phyloP scores from a whole-genome alignment of 2,797 vertebrate species.

The Hafferia zeledoni region DNA sequence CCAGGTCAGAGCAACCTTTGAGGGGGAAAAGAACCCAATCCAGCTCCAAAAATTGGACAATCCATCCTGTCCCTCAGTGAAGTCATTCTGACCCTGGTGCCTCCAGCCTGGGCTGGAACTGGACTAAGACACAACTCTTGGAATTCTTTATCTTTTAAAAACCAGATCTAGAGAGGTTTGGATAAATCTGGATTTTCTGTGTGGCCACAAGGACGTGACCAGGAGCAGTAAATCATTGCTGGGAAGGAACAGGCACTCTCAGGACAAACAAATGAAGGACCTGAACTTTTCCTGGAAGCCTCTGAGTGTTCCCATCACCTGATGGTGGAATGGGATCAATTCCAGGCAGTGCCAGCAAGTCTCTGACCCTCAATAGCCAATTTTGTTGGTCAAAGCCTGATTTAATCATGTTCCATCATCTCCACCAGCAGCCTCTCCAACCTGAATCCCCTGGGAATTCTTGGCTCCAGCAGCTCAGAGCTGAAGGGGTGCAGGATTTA shows the following conservation, averaged over 20 bases:
- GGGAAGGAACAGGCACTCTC: not conserved
- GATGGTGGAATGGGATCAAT: not conserved
- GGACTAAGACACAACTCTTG: not conserved
- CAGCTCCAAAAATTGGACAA: not conserved
- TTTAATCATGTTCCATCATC: rapidly evolving
- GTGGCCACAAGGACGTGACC: not conserved
- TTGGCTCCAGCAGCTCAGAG: not conserved
- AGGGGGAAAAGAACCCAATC: not conserved
- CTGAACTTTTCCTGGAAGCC: not conserved
- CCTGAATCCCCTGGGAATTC: not conserved
- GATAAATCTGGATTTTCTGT: not conserved
- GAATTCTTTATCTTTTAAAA: not conserved
- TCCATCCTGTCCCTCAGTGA: not conserved
- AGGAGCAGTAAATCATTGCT: not conserved
- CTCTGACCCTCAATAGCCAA: not conserved
- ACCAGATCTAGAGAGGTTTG: not conserved
- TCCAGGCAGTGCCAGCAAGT: not conserved
- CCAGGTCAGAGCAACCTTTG: not conserved
- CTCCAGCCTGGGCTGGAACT: not conserved
- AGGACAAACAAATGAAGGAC: not conserved
- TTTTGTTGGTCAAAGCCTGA: not conserved
- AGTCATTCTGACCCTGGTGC: not conserved
- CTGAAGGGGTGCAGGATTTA: not conserved
- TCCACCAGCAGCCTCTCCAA: not conserved
- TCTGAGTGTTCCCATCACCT: not conserved